Evolutionary conservation across 1,140 invertebrate species (phyloP).

Genomic region (Calosoma granatense): DNA sequence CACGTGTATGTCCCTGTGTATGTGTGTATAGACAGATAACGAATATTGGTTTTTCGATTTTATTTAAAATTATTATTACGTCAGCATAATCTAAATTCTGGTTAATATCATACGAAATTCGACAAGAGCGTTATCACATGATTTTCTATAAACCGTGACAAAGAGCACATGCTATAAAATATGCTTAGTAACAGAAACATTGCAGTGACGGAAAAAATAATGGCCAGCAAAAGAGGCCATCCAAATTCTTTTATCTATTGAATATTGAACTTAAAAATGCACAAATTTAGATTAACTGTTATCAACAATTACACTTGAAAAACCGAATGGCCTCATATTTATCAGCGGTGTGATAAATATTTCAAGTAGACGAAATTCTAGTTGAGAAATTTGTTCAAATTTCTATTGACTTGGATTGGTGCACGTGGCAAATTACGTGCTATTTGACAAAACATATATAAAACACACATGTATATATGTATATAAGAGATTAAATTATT

Average conservation of each 20-base stretch:
- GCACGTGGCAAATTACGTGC: not conserved
- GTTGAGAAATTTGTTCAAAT: not conserved
- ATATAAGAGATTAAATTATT: too few relatives aligned
- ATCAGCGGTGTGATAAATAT: not conserved
- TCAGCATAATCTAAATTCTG: not conserved
- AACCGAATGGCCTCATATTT: not conserved
- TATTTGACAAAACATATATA: too few relatives aligned
- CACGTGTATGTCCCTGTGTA: too few relatives aligned
- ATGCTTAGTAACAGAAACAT: not conserved
- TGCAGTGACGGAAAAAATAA: not conserved
- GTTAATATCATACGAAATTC: not conserved
- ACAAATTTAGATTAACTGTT: not conserved
- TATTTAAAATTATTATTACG: slow-evolving; percentile 11
- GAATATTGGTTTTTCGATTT: too few relatives aligned
- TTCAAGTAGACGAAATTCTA: not conserved
- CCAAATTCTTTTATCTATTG: slow-evolving; percentile 2
- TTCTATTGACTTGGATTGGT: too few relatives aligned
- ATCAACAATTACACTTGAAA: slow-evolving; percentile 3
- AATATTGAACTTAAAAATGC: slow-evolving; percentile 3
- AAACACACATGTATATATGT: too few relatives aligned
- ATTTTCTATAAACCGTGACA: slow-evolving; percentile 2
- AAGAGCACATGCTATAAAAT: not conserved
- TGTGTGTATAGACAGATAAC: too few relatives aligned
- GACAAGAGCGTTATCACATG: not conserved
- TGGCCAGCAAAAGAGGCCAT: not conserved